Percentiles rank a stretch among this genome's conserved stretches.
These are phyloP conservation scores for Muschampia plurimacula DNA, from an alignment of 2,888 invertebrate species.

Conservation along the genomic window DNA sequence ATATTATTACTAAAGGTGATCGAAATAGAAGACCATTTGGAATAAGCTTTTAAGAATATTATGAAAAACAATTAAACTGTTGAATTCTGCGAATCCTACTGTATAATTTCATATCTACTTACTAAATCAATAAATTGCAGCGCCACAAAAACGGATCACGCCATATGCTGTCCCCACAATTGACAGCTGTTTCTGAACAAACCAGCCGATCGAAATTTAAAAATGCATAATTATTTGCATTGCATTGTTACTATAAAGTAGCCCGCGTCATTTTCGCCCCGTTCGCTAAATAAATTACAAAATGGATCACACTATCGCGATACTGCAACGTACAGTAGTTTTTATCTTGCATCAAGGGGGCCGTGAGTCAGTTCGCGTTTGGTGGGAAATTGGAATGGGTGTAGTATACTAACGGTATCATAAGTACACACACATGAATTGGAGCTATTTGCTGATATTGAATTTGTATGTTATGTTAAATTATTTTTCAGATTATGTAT, in stretches of 20 bases:
- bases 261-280: slow-evolving; percentile 18
- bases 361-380: not conserved
- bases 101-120: slow-evolving; percentile 2
- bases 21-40: no score
- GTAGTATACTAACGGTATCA: no score
- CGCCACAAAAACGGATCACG: slow-evolving; percentile 9
- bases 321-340: not conserved
- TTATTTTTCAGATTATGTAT: no score
- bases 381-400: not conserved
- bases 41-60: no score
- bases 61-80: no score
- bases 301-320: slow-evolving; percentile 9
- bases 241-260: slow-evolving; percentile 5
- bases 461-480: no score
- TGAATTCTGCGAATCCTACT: not conserved
- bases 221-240: slow-evolving; percentile 32
- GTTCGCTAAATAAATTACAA: slow-evolving; percentile 30
- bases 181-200: slow-evolving; percentile 19
- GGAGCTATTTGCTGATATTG: no score
- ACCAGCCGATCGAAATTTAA: slow-evolving; percentile 16
- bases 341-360: not conserved
- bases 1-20: no score
- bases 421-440: no score
- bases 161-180: slow-evolving; percentile 10
- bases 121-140: slow-evolving; percentile 12